A percentile compares a stretch with the other conserved stretches of the same genome.
These are phyloP conservation scores for Babyrousa celebensis DNA, from an alignment of 2,797 vertebrate genomes.

Conservation along the genomic window DNA sequence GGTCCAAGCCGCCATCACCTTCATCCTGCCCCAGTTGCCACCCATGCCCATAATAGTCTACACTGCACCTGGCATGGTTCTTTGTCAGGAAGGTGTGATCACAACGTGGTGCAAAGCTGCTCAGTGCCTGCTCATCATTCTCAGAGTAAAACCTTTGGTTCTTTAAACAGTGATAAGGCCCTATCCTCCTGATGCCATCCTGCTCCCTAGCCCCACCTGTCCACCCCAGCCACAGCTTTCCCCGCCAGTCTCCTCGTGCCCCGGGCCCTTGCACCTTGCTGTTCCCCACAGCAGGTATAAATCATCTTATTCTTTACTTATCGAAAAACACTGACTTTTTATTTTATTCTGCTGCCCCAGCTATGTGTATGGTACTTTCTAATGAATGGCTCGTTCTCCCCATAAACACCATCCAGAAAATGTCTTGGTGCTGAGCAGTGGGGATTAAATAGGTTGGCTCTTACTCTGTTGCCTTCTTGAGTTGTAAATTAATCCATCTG, in stretches of 20 bases:
- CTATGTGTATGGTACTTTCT: background rate
- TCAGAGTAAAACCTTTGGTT: background rate
- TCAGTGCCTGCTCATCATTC: background rate
- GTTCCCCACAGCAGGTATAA: background rate
- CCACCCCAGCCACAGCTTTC: background rate
- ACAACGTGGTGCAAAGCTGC: background rate
- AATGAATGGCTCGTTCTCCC: background rate
- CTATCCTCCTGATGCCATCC: background rate
- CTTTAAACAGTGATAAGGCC: background rate
- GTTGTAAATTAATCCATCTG: background rate
- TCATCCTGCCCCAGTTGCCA: background rate
- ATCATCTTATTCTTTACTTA: constrained; percentile 1
- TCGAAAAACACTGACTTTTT: background rate
- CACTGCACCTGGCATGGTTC: background rate
- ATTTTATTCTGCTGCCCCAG: background rate
- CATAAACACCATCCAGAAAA: background rate
- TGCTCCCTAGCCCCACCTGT: background rate
- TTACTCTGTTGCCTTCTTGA: background rate
- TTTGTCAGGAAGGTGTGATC: background rate
- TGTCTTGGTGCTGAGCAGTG: background rate
- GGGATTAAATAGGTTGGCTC: background rate
- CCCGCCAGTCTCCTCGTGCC: background rate
- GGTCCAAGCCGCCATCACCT: no score
- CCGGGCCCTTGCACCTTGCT: background rate
- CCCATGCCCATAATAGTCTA: background rate